A percentile compares a stretch with the other conserved stretches of the same genome.
Evolutionary conservation across 2,113 vertebrate genomes (phyloP).

Genomic region (Hypocryptadius cinnamomeus): DNA sequence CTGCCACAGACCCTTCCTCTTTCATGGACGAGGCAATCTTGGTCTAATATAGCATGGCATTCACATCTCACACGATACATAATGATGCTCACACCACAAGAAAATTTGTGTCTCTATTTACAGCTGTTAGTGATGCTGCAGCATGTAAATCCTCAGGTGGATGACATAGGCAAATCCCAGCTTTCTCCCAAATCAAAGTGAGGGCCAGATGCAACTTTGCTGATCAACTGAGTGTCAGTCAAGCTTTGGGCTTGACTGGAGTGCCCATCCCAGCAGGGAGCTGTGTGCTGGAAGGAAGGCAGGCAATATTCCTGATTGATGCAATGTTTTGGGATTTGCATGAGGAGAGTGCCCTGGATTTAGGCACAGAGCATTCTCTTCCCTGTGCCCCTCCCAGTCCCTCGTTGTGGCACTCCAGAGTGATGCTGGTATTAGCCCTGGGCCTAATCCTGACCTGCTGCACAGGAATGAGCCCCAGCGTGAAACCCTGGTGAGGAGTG

Average conservation of each 20-base stretch:
- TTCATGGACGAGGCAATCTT: constrained; percentile 10
- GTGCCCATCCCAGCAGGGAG: background rate
- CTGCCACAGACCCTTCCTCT: background rate
- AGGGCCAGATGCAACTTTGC: background rate
- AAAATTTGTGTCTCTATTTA: background rate
- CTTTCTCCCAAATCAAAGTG: background rate
- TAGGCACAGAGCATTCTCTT: rapidly evolving
- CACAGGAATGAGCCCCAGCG: background rate
- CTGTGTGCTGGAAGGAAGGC: background rate
- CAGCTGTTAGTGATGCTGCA: background rate
- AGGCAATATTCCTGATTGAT: rapidly evolving
- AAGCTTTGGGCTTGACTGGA: rapidly evolving
- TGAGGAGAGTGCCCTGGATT: background rate
- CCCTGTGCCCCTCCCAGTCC: background rate
- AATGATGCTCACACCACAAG: background rate
- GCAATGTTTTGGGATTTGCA: background rate
- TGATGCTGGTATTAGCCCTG: rapidly evolving
- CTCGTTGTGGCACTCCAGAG: rapidly evolving
- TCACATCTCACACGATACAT: background rate
- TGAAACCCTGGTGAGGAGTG: rapidly evolving
- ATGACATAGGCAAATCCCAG: background rate
- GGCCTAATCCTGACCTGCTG: background rate
- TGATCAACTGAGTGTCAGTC: background rate
- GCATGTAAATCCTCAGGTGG: background rate
- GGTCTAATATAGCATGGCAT: background rate